These are phyloP conservation scores for Tineola bisselliella DNA, from an alignment of 2,888 invertebrate species.

Conservation along the genomic window DNA sequence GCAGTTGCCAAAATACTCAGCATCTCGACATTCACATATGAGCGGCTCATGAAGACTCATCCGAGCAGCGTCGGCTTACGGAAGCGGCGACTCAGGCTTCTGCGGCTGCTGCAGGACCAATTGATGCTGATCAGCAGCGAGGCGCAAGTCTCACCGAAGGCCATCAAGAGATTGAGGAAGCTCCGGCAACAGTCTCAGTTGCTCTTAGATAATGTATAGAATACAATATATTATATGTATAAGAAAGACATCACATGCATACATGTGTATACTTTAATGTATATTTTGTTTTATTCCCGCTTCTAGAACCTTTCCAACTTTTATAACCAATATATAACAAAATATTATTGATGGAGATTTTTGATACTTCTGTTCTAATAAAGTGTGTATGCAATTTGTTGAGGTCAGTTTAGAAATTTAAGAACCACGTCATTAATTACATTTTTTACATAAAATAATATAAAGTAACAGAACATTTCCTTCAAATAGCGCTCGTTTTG, in stretches of 20 bases:
- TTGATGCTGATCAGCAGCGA: constrained; percentile 29
- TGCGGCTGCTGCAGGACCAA: constrained; percentile 30
- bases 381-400: no score
- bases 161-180: constrained; percentile 37
- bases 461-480: no score
- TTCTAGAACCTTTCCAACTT: not conserved
- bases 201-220: constrained; percentile 33
- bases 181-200: constrained; percentile 35
- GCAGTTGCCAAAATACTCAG: not conserved
- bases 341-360: no score
- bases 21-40: not conserved
- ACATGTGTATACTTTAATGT: not conserved
- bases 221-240: constrained; percentile 28
- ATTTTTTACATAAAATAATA: no score
- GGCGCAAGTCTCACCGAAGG: constrained; percentile 29
- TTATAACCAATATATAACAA: no score
- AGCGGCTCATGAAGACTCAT: constrained; percentile 26
- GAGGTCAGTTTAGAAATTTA: no score
- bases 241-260: not conserved
- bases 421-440: no score
- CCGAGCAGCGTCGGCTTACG: constrained; percentile 27
- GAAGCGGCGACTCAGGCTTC: constrained; percentile 29
- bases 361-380: no score
- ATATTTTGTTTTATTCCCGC: not conserved
- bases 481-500: no score